These are phyloP conservation scores for Dasyornis broadbenti DNA, from an alignment of 2,113 vertebrate species.

Conservation along the genomic window DNA sequence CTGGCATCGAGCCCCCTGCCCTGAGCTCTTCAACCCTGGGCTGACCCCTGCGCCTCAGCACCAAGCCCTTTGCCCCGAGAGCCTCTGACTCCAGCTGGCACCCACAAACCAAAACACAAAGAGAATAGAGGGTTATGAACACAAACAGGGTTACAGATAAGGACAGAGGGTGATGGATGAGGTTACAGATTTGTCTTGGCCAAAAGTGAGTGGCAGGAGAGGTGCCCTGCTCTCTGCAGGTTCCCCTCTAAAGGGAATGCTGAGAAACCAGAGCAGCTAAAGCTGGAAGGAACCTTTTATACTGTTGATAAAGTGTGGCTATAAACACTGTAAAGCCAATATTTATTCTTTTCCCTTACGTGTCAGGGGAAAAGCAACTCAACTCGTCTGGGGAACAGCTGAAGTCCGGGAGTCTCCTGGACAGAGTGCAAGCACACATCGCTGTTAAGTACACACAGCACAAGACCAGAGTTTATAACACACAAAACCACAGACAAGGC, in stretches of 20 bases:
- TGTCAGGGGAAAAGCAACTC: neutral
- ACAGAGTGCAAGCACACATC: neutral
- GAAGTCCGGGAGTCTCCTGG: neutral
- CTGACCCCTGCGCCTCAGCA: neutral
- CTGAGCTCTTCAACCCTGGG: too few species aligned
- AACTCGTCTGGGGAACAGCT: rapidly evolving
- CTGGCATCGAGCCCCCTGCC: neutral
- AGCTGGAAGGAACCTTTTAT: neutral
- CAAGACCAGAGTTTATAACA: neutral
- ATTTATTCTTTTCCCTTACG: neutral
- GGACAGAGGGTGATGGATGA: neutral
- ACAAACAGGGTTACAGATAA: neutral
- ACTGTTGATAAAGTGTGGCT: neutral
- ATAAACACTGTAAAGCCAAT: neutral
- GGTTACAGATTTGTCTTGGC: neutral
- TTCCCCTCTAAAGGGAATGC: neutral
- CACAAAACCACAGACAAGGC: neutral
- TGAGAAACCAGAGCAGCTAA: neutral
- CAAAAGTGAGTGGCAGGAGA: neutral
- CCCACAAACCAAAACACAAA: neutral
- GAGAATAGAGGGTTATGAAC: neutral
- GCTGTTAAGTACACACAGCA: neutral
- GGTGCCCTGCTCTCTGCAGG: neutral
- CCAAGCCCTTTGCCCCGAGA: neutral
- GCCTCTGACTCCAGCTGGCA: neutral